Evolutionary conservation across 2,888 invertebrate species (phyloP), one percentile per base, ranked within the genome.

Genomic region (Stenichneumon culpator): DNA sequence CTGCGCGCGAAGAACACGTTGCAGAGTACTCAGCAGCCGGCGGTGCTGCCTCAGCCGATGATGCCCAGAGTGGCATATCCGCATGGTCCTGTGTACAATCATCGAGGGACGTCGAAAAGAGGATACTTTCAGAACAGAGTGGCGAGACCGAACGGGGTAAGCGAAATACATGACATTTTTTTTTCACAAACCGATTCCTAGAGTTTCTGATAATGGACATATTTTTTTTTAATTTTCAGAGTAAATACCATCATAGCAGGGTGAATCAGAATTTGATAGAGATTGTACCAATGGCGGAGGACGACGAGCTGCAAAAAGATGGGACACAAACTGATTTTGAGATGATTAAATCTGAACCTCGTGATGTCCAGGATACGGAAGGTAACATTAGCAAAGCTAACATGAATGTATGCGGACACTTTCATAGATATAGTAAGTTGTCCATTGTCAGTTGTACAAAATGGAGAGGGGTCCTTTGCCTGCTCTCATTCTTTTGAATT

Each of bases 181-280:
- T 39, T 39, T 39, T 39, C 11, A 39, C 11, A 11, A 39, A 39
- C 39, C 1, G 11, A 39, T 11, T 65, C 54, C 3, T 50, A 1
- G 22, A 54, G 9, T 4, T 9, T 9, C 11, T 7, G 19, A 19
- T 22, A 54, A 54, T 54, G 9, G 11, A 2, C 16, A 11, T 25
- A 4, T 63, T 19, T 73, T 19, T 73, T 14, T 69, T 63, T 19
- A 6, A 44, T 65, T 86, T 89, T 25, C 88, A 92, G 92, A 92
- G 91, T 84, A 77, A 92, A 32, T 91, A 91, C 88, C 90, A 92
- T 84, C 92, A 91, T 44, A 92, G 90, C 68, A 91, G 89, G 77
- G 88, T 90, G 68, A 95, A 94, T 88, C 93, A 94, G 36, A 95
- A 95, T 89, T 90, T 95, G 36, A 95, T 95, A 85, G 93, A 95